A percentile compares a stretch with the other conserved stretches of the same genome.
These are phyloP conservation scores for Lepidothrix coronata DNA, from an alignment of 2,113 vertebrate genomes.

Conservation along the genomic window DNA sequence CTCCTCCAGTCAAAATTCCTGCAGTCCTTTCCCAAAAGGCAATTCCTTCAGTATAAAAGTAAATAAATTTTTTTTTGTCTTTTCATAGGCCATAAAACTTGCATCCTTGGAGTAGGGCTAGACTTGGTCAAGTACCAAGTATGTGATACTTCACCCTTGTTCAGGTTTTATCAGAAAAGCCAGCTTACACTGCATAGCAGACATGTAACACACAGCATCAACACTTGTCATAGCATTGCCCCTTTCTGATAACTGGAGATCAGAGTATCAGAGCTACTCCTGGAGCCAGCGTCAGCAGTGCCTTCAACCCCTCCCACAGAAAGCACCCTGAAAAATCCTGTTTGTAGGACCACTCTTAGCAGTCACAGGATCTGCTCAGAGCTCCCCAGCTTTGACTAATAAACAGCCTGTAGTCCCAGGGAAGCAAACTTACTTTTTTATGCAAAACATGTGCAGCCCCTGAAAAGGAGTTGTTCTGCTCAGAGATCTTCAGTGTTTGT, in stretches of 20 bases:
- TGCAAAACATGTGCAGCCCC: background rate
- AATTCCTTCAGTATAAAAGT: background rate
- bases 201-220: background rate
- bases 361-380: background rate
- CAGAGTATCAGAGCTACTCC: background rate
- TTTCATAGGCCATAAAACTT: background rate
- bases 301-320: background rate
- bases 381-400: background rate
- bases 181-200: background rate
- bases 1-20: background rate
- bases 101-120: background rate
- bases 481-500: background rate
- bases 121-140: background rate
- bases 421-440: background rate
- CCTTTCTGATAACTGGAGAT: background rate
- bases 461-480: background rate
- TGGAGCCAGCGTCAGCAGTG: rapidly evolving
- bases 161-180: background rate
- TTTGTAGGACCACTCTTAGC: background rate
- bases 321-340: background rate
- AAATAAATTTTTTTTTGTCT: background rate
- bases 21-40: background rate
- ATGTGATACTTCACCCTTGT: background rate
- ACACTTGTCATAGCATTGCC: background rate
- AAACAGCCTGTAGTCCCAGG: background rate